Evolutionary conservation across 2,797 vertebrate genomes (phyloP).

Genomic region (Prunella strophiata): DNA sequence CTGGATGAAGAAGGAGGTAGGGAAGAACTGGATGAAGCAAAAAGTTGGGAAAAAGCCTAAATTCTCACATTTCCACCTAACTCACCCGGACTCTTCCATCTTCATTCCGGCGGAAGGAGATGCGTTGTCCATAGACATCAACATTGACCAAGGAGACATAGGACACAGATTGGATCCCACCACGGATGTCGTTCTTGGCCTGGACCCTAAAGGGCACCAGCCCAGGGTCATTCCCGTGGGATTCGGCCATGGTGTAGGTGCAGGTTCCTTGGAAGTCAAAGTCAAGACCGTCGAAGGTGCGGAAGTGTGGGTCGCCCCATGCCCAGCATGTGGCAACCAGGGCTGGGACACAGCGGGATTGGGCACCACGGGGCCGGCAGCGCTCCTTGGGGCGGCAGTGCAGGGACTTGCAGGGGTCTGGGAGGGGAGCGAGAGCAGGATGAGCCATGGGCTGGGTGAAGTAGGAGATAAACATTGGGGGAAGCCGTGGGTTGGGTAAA

Average conservation of each 20-base stretch:
- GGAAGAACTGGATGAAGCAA: background rate
- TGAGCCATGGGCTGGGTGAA: background rate
- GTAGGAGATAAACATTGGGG: background rate
- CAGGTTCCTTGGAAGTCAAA: conserved; percentile 91
- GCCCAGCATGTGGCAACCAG: conserved; percentile 79
- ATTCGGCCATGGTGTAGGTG: conserved; percentile 80
- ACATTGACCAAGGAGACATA: conserved; percentile 74
- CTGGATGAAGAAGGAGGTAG: background rate
- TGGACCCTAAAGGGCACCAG: conserved; percentile 82
- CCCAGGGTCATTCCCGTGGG: conserved; percentile 65
- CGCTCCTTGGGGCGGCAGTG: conserved; percentile 78
- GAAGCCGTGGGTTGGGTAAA: background rate
- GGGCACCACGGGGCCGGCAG: background rate
- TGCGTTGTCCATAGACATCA: conserved; percentile 69
- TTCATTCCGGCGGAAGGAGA: conserved; percentile 76
- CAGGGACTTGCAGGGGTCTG: conserved; percentile 61
- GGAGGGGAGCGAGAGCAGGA: background rate
- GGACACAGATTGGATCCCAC: conserved; percentile 49
- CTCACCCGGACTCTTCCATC: conserved; percentile 77
- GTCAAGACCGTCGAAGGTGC: conserved; percentile 83
- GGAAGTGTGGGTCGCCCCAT: conserved; percentile 87
- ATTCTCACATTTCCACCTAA: background rate
- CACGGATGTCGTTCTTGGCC: conserved; percentile 80
- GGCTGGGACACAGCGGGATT: background rate
- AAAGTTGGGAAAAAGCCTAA: background rate